Base-by-base conservation (phyloP, 2,888 invertebrate species). In the Drosophila cracens region DNA sequence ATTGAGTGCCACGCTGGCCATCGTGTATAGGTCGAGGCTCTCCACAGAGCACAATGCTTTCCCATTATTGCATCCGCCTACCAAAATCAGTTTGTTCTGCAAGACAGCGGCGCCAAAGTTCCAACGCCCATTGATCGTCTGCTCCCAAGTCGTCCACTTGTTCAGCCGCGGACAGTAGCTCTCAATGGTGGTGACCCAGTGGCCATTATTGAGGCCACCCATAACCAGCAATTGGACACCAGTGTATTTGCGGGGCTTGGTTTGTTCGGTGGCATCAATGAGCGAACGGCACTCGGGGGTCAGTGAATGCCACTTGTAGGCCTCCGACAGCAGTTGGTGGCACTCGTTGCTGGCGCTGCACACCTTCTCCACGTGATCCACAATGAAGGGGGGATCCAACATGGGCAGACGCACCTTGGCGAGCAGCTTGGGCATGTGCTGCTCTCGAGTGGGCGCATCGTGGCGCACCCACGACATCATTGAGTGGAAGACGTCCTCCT, bases 81-180 rank as follows among this genome's bases (percentile, higher is more conserved):
- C 98, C 29, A 29, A 7, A 29, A 29, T 7, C 29, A 29, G 1
- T 29, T 29, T 29, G 7, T 29, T 29, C 7, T 96, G 96, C 92
- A 97, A 94, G 31, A 98, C 95, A 31, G 98, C 98, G 8, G 98
- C 97, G 0, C 98, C 98, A 92, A 98, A 98, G 93, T 98, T 98
- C 63, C 98, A 94, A 46, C 98, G 94, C 67, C 97, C 85, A 0
- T 92, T 91, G 4, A 93, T 90, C 92, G 93, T 92, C 68, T 93
- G 92, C 66, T 93, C 93, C 82, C 92, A 89, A 1, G 92, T 84
- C 7, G 91, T 90, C 93, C 93, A 93, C 77, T 92, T 93, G 64
- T 93, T 91, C 25, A 92, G 82, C 0, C 92, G 90, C 2, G 93
- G 93, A 65, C 93, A 93, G 72, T 98, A 99, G 92, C 96, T 96